A percentile compares a stretch with the other conserved stretches of the same genome.
phyloP scores from a whole-genome alignment of 2,113 vertebrate species.

The Oncorhynchus mykiss region DNA sequence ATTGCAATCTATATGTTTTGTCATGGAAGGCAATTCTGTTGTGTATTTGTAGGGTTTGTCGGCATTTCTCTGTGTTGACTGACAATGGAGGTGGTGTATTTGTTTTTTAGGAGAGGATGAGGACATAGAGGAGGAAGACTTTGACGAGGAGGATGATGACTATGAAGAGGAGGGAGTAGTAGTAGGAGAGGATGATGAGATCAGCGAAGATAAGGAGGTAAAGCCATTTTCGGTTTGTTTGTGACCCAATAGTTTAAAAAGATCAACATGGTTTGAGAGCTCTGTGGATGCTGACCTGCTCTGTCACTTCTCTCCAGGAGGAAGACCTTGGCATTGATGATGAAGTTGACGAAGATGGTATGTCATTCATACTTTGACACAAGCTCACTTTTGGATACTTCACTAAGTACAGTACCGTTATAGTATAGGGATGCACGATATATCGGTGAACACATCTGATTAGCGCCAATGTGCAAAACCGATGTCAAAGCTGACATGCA shows the following conservation, averaged over 20 bases:
- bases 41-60: too few relatives aligned
- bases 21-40: too few relatives aligned
- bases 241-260: background rate
- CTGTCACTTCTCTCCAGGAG: constrained; percentile 63
- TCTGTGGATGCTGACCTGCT: background rate
- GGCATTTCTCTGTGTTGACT: too few relatives aligned
- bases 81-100: background rate
- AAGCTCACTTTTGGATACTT: background rate
- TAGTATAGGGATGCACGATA: too few relatives aligned
- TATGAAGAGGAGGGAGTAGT: constrained; percentile 84
- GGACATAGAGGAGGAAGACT: constrained; percentile 83
- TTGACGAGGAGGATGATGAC: constrained; percentile 83
- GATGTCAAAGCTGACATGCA: too few relatives aligned
- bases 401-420: too few relatives aligned
- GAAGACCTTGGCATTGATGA: constrained; percentile 82
- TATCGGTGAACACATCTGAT: too few relatives aligned
- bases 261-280: background rate
- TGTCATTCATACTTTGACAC: background rate
- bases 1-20: too few relatives aligned
- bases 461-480: too few relatives aligned
- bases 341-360: constrained; percentile 79
- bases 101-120: constrained; percentile 76
- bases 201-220: constrained; percentile 84
- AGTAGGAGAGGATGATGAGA: constrained; percentile 86
- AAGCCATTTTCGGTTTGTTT: background rate